phyloP scores from a whole-genome alignment of 92 coral and sea anemone genomes.

The Epizoanthus illoricatus region DNA sequence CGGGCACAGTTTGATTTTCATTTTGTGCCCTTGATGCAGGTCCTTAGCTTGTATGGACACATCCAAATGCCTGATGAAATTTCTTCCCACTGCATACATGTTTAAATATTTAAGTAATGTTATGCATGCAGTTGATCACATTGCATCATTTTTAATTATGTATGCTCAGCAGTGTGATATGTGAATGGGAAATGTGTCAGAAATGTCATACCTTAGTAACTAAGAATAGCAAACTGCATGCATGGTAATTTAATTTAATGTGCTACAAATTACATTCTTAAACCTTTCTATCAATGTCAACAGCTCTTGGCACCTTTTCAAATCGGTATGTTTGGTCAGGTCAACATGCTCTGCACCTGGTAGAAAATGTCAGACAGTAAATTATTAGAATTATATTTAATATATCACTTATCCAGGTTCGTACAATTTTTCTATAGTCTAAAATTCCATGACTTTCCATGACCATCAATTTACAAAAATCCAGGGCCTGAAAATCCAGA shows the following conservation, averaged over 20 bases:
- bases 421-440: no score
- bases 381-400: background rate
- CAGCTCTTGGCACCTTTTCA: slow-evolving; percentile 1
- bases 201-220: background rate
- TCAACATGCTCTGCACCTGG: background rate
- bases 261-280: background rate
- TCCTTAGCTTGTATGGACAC: slow-evolving; percentile 15
- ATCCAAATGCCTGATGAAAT: slow-evolving; percentile 32
- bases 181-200: background rate
- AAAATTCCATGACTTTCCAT: no score
- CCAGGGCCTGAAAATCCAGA: no score
- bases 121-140: no score
- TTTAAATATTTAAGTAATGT: background rate
- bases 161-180: no score
- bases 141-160: no score
- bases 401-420: no score
- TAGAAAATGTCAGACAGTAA: background rate
- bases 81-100: slow-evolving; percentile 35
- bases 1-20: slow-evolving; percentile 18
- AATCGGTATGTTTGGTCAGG: background rate
- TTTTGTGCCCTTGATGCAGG: slow-evolving; percentile 26
- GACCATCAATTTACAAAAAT: no score
- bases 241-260: background rate
- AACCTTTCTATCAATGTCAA: background rate
- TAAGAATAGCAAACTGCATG: background rate